Evolutionary conservation across 1,140 invertebrate genomes (phyloP).

Genomic region (Brachionus manjavacas): DNA sequence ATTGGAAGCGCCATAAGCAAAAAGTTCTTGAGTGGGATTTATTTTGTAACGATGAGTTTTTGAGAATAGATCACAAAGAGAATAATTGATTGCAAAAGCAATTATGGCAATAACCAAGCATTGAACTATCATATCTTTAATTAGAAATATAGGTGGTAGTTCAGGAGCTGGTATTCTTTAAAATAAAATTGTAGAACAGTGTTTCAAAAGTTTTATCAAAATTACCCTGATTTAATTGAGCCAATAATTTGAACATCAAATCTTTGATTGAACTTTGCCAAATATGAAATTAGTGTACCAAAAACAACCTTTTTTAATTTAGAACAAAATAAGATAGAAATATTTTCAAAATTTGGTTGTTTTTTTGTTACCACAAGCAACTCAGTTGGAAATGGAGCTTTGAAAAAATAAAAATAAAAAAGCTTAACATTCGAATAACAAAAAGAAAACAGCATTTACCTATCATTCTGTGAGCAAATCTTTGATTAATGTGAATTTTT

Average conservation of each 20-base stretch:
- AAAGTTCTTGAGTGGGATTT: constrained; percentile 55
- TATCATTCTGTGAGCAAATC: constrained; percentile 48
- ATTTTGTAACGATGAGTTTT: constrained; percentile 24
- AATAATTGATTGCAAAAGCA: constrained; percentile 29
- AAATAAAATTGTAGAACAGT: background rate
- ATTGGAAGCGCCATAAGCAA: constrained; percentile 61
- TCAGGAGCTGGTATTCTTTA: constrained; percentile 9
- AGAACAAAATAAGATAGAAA: too few species aligned
- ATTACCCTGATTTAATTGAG: background rate
- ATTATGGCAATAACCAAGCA: background rate
- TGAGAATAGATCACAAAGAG: constrained; percentile 16
- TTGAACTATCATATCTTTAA: constrained; percentile 18
- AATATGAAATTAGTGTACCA: constrained; percentile 39
- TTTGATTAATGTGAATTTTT: constrained; percentile 54
- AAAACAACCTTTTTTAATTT: constrained; percentile 43
- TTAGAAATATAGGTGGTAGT: background rate
- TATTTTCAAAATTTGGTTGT: too few species aligned
- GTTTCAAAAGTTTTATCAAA: too few species aligned
- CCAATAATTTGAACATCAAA: constrained; percentile 27
- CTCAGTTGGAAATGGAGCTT: constrained; percentile 54
- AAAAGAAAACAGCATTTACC: background rate
- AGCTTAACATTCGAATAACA: too few species aligned
- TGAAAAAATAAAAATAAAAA: background rate
- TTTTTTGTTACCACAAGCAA: constrained; percentile 50
- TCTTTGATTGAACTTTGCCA: background rate